Evolutionary conservation across 2,113 vertebrate species (phyloP).

Genomic region (Onychostoma macrolepis): DNA sequence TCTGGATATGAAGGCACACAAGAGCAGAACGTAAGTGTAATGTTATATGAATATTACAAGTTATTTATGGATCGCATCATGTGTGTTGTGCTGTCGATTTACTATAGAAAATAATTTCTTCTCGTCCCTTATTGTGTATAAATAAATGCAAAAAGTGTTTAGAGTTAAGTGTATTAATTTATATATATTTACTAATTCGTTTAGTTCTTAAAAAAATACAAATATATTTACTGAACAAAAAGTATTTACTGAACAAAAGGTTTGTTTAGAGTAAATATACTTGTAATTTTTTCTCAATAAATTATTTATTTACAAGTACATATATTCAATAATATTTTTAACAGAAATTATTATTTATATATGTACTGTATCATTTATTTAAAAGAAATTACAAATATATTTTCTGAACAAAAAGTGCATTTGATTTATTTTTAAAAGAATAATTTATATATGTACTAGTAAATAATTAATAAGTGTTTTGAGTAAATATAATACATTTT

Average conservation of each 20-base stretch:
- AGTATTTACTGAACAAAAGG: background rate
- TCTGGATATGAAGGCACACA: slow-evolving; percentile 6
- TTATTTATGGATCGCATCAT: no score
- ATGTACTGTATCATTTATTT: background rate
- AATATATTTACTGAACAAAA: background rate
- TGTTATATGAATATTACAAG: background rate
- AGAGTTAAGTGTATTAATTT: background rate
- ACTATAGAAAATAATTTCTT: background rate
- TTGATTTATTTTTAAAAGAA: background rate
- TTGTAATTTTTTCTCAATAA: background rate
- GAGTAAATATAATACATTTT: background rate
- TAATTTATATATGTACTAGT: background rate
- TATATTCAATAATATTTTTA: background rate
- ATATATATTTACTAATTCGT: background rate
- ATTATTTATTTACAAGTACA: background rate
- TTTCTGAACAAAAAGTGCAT: background rate
- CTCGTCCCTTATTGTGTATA: background rate
- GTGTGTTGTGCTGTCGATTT: background rate
- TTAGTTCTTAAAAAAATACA: no score
- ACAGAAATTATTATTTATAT: background rate
- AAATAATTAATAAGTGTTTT: background rate
- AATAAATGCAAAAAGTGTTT: background rate
- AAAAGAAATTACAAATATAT: background rate
- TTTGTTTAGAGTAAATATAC: background rate
- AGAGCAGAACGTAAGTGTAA: background rate